Percentiles rank a stretch among this genome's conserved stretches.
phyloP scores from a whole-genome alignment of 2,113 vertebrate genomes.

The Brienomyrus brachyistius region DNA sequence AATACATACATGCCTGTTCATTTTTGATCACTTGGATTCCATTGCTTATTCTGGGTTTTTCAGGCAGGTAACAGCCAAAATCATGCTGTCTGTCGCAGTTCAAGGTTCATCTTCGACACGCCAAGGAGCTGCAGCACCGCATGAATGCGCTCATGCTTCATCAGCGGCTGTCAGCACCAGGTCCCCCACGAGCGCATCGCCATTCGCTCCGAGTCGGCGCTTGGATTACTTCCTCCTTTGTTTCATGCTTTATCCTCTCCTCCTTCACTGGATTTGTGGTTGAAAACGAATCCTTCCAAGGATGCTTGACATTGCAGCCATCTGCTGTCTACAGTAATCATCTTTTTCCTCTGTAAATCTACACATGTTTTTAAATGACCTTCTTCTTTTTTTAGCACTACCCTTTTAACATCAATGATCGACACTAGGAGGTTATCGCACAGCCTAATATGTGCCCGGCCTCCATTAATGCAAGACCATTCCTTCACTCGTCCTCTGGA shows the following conservation, averaged over 20 bases:
- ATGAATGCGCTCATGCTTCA: not conserved
- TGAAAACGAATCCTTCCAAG: not conserved
- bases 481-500: not conserved
- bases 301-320: not conserved
- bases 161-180: not conserved
- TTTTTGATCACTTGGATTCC: not conserved
- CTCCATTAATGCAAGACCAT: not conserved
- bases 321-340: not conserved
- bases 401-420: not conserved
- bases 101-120: not conserved
- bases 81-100: not conserved
- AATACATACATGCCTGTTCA: not conserved
- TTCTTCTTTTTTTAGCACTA: not conserved
- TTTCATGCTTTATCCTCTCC: not conserved
- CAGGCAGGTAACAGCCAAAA: not conserved
- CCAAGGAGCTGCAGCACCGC: not conserved
- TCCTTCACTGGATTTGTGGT: not conserved
- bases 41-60: not conserved
- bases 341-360: no score
- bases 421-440: not conserved
- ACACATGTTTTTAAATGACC: not conserved
- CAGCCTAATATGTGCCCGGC: not conserved
- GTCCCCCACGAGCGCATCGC: not conserved
- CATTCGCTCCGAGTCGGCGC: not conserved
- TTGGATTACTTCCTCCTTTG: not conserved